Evolutionary conservation across 23 tunicate genomes (phyloP), one percentile per base, ranked within the genome.

Genomic region (Oikopleura dioica): DNA sequence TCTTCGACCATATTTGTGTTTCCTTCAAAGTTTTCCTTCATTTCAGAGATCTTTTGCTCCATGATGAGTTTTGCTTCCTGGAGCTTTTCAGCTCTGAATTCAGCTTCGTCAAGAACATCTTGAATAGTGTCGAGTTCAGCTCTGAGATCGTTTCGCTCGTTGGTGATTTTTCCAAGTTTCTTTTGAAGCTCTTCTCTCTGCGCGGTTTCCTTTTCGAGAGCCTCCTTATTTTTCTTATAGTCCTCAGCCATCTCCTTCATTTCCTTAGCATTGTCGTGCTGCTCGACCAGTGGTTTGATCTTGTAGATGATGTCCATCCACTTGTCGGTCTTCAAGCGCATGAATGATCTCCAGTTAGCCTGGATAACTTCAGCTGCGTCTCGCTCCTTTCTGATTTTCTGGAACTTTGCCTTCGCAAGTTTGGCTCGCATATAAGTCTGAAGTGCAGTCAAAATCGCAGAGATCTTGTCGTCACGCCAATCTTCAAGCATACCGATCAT

Each of bases 221-320:
- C 37, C 37, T 89, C 96, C 59, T 76, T 79, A 9, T 72, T 68
- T 24, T 84, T 86, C 1, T 55, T 82, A 79, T 81, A 82, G 36
- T 89, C 89, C 59, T 89, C 84, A 36, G 84, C 96, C 1, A 89
- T 82, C n/a, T 59, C 75, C 59, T 89, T 89, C 81, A 80, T 77
- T 77, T 89, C 96, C 77, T 89, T 89, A 1, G 86, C 84, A 31
- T 59, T 82, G 35, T 89, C 96, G 1, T 89, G 89, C 0, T 85
- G 38, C 68, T 89, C 84, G 68, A 88, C 79, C 35, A 88, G 69
- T 1, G 96, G 96, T 58, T 88, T 88, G 77, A 88, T 88, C 79
- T 88, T 88, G 78, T 84, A 88, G 89, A 88, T 88, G 35, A 88
- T 76, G 36, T 84, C 75, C 96, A 88, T 88, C 96, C 96, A 88